Percentiles rank a stretch among this genome's conserved stretches.
These are phyloP conservation scores for Polia nebulosa DNA, from an alignment of 2,888 invertebrate genomes.

Conservation along the genomic window DNA sequence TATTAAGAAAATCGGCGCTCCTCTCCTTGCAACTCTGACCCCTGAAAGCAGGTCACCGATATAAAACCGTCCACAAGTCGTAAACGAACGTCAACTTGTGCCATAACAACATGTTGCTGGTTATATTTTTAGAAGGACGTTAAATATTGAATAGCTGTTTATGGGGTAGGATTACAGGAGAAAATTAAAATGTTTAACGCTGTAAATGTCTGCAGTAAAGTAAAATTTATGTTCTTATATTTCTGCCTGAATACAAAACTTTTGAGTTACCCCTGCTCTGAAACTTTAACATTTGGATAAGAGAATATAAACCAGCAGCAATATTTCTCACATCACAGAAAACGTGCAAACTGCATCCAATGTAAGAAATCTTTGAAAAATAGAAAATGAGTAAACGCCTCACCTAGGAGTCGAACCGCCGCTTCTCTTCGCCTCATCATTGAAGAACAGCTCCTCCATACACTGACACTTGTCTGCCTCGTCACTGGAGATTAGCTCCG, in stretches of 20 bases:
- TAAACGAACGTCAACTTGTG: slow-evolving; percentile 43
- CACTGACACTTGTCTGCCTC: slow-evolving; percentile 21
- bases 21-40: slow-evolving; percentile 33
- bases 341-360: background rate
- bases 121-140: slow-evolving; percentile 53
- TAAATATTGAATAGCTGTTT: slow-evolving; percentile 41
- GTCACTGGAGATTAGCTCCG: slow-evolving; percentile 2
- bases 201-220: background rate
- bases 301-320: background rate
- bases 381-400: slow-evolving; percentile 17
- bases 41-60: slow-evolving; percentile 59
- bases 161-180: slow-evolving; percentile 36
- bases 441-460: slow-evolving; percentile 42
- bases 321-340: too few species aligned
- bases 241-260: background rate
- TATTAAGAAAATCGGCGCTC: slow-evolving; percentile 14
- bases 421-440: slow-evolving; percentile 37
- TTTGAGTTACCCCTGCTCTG: background rate
- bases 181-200: slow-evolving; percentile 3
- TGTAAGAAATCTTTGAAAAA: background rate
- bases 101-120: slow-evolving; percentile 44
- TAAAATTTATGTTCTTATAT: background rate
- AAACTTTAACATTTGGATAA: background rate
- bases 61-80: slow-evolving; percentile 56
- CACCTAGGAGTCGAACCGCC: slow-evolving; percentile 41